Conservation (phyloP, 2,888 invertebrate species). For the Xanthia togata region DNA sequence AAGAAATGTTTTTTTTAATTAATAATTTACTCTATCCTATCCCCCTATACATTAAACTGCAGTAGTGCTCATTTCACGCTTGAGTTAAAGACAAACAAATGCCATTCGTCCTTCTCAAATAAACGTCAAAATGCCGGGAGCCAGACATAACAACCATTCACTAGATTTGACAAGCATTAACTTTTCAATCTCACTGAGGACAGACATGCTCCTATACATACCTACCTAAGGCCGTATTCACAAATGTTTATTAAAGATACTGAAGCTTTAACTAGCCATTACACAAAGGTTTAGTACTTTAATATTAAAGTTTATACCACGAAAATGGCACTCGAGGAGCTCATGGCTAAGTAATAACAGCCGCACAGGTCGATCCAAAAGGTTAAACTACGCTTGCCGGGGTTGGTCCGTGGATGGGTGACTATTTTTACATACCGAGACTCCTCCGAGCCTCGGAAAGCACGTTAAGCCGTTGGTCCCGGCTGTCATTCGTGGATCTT, state of each 20-base stretch:
- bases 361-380: no score
- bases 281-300: background rate
- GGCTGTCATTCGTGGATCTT: no score
- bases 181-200: conserved; percentile 49
- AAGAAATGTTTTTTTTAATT: background rate
- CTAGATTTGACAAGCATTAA: conserved; percentile 42
- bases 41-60: conserved; percentile 2
- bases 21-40: background rate
- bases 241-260: background rate
- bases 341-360: no score
- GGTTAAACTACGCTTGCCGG: no score
- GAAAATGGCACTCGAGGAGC: background rate
- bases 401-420: no score
- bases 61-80: conserved; percentile 11
- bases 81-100: background rate
- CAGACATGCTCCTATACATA: conserved; percentile 17
- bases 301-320: background rate
- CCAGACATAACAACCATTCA: conserved; percentile 19
- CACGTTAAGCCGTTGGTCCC: no score
- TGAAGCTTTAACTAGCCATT: no score
- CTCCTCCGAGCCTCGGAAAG: no score
- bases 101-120: conserved; percentile 8
- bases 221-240: background rate
- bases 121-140: background rate
- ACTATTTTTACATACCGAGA: no score